phyloP scores from a whole-genome alignment of 1,140 invertebrate species.

The Cydia amplana region DNA sequence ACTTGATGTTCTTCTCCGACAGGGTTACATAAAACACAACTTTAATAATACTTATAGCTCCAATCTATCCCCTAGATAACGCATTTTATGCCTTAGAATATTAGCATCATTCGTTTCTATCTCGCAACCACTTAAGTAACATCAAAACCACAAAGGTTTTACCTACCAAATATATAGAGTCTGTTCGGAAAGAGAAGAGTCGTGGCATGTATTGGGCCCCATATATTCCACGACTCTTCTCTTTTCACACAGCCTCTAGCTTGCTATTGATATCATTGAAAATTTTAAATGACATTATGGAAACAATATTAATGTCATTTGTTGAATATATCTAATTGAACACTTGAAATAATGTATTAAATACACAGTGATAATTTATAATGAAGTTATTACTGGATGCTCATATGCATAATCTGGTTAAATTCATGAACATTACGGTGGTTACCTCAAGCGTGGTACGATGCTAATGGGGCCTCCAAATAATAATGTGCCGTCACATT shows the following conservation, averaged over 20 bases:
- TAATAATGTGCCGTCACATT: constrained; percentile 10
- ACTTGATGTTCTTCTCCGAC: constrained; percentile 19
- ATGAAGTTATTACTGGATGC: not conserved
- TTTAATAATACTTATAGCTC: constrained; percentile 1
- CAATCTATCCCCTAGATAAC: not conserved
- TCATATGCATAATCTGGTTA: constrained; percentile 16
- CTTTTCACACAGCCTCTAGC: too few relatives aligned
- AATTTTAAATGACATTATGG: too few relatives aligned
- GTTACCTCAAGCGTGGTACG: not conserved
- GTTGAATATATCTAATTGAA: not conserved
- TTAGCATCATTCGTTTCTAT: not conserved
- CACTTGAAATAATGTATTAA: not conserved
- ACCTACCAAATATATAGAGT: too few relatives aligned
- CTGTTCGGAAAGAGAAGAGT: too few relatives aligned
- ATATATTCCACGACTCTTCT: too few relatives aligned
- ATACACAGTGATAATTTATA: not conserved
- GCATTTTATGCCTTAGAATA: not conserved
- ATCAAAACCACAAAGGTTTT: too few relatives aligned
- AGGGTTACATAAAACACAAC: constrained; percentile 25
- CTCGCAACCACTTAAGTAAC: not conserved
- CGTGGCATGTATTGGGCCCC: too few relatives aligned
- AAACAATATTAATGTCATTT: too few relatives aligned
- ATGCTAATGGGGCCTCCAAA: constrained; percentile 8
- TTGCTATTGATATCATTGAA: too few relatives aligned
- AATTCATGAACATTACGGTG: constrained; percentile 4